Percentiles rank a stretch among this genome's conserved stretches.
Evolutionary conservation across 2,797 vertebrate genomes (phyloP).

Genomic region (Takifugu rubripes): DNA sequence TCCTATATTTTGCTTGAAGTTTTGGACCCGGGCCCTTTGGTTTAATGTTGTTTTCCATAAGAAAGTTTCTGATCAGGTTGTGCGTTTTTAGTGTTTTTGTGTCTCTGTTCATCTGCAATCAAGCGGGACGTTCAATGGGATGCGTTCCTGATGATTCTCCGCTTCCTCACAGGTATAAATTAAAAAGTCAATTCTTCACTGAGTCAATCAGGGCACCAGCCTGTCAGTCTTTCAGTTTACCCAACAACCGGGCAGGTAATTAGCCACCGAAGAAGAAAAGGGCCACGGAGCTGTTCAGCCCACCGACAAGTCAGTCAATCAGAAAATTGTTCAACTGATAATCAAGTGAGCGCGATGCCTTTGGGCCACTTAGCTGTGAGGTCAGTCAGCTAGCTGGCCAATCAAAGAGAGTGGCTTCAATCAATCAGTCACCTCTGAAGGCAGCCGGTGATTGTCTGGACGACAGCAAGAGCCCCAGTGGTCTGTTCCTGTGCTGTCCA

Average conservation of each 20-base stretch:
- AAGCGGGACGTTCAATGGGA: constrained; percentile 42
- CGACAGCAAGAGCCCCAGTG: constrained; percentile 11
- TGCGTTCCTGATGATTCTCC: constrained; percentile 35
- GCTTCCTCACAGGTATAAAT: constrained; percentile 32
- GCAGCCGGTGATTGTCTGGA: constrained; percentile 20
- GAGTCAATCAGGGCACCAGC: constrained; percentile 29
- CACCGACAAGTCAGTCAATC: constrained; percentile 15
- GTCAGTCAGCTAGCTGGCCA: constrained; percentile 21
- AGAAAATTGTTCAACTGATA: constrained; percentile 14
- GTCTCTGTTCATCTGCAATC: constrained; percentile 65
- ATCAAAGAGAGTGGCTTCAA: constrained; percentile 23
- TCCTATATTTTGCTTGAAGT: neutral
- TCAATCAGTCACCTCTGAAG: constrained; percentile 15
- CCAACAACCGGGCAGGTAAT: constrained; percentile 23
- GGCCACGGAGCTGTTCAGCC: constrained; percentile 12
- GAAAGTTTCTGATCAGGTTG: too few species aligned
- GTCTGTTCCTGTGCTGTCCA: constrained; percentile 5
- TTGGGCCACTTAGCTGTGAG: constrained; percentile 5
- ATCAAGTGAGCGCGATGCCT: constrained; percentile 19
- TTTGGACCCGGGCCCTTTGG: too few species aligned
- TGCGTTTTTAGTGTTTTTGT: constrained; percentile 13
- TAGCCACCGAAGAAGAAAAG: constrained; percentile 29
- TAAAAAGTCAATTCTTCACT: constrained; percentile 36
- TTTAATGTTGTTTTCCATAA: too few species aligned
- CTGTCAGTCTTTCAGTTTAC: constrained; percentile 29